These are phyloP conservation scores for Laticauda colubrina DNA, from an alignment of 2,113 vertebrate species.

Conservation along the genomic window DNA sequence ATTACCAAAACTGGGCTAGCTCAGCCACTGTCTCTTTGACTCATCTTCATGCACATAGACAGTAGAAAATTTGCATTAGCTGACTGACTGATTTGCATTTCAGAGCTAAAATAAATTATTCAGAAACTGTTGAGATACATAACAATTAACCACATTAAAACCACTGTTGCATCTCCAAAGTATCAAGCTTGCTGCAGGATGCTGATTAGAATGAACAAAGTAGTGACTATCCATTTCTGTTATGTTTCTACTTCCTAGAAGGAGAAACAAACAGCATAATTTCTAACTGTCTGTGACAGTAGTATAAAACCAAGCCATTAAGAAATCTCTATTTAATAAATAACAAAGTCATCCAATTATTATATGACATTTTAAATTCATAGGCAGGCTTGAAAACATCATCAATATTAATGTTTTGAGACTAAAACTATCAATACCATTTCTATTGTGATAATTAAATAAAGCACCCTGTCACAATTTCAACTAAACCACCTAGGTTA, in stretches of 20 bases:
- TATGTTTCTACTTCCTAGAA: background rate
- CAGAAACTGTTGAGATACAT: background rate
- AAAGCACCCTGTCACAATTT: slow-evolving; percentile 17
- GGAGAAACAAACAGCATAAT: background rate
- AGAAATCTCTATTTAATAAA: background rate
- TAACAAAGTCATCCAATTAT: slow-evolving; percentile 3
- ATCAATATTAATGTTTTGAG: slow-evolving; percentile 3
- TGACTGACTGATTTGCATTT: background rate
- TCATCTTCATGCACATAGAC: background rate
- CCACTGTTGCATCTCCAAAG: background rate
- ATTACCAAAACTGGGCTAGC: background rate
- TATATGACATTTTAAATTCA: background rate
- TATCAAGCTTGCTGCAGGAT: background rate
- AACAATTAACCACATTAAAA: background rate
- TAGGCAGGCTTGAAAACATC: background rate
- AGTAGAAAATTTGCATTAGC: background rate
- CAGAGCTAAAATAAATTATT: background rate
- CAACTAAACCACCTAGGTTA: background rate
- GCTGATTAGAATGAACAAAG: background rate
- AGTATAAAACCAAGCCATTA: slow-evolving; percentile 25
- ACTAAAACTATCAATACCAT: background rate
- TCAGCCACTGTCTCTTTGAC: background rate
- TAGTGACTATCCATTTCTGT: background rate
- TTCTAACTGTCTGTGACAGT: background rate
- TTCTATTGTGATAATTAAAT: slow-evolving; percentile 15